Evolutionary conservation across 1,140 invertebrate genomes (phyloP), one percentile per base, ranked within the genome.

Genomic region (Schlechtendalia chinensis): DNA sequence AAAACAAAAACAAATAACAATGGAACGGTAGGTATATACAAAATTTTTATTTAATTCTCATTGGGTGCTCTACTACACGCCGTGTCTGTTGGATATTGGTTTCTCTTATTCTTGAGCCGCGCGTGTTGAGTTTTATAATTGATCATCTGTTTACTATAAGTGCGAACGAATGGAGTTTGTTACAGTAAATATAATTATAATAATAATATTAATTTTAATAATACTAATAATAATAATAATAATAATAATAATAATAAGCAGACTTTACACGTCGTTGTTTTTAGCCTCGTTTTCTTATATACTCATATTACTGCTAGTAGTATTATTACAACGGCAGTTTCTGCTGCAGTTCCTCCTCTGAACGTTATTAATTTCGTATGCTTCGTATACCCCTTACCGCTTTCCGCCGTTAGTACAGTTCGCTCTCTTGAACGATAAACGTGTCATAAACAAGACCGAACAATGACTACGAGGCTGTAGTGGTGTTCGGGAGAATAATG

Each of bases 361-460:
- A 12, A 54, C 47, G 69, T 72, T 54, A 72, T 72, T 72, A 72
- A 72, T 72, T 72, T 54, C 17, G 11, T 47, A 54, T 29, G 24
- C 24, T 47, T 69, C 16, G 47, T n/a, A 69, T 50, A 10, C 17
- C 16, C 69, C 61, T 79, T 5, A 14, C 39, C 16, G 5, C 8
- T 32, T 1, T 22, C 5, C 5, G 16, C n/a, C 32, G 10, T 6
- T 39, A 11, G 12, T 32, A 19, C n/a, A 12, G 32, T 22, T 69
- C n/a, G n/a, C 39, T 14, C 1, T 47, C 54, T 27, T 47, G 39
- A 50, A 63, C 24, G 56, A 79, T 79, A 79, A 79, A 39, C 75
- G 58, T 61, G 75, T 79, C 75, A 63, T 61, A 79, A 79, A 79
- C 75, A 79, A 79, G n/a, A 50, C 16, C 39, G 11, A 61, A 63